A percentile compares a stretch with the other conserved stretches of the same genome.
Conservation (phyloP, 2,797 vertebrate genomes). For the Typhlichthys eigenmanni region DNA sequence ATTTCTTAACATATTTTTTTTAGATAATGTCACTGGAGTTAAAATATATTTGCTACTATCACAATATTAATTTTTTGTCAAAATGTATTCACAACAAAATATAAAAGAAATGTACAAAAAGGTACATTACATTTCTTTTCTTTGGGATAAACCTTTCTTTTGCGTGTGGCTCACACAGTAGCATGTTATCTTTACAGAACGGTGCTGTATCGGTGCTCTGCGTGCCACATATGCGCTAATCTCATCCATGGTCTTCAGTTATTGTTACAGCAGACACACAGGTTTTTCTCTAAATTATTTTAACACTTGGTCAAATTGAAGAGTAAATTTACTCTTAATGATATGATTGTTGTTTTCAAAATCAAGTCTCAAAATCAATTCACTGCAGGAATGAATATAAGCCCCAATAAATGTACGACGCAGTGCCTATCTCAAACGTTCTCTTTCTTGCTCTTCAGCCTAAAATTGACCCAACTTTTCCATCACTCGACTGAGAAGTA, state of each 20-base stretch:
- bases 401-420: no score
- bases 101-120: conserved; percentile 33
- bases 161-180: conserved; percentile 52
- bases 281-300: conserved; percentile 9
- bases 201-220: conserved; percentile 17
- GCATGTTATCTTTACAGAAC: conserved; percentile 46
- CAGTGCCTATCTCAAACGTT: neutral
- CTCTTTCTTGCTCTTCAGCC: neutral
- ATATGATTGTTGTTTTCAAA: no score
- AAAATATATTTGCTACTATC: conserved; percentile 52
- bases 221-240: no score
- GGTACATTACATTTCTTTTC: conserved; percentile 62
- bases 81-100: neutral
- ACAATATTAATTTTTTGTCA: neutral
- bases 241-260: conserved; percentile 1
- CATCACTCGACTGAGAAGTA: no score
- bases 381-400: no score
- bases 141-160: conserved; percentile 64
- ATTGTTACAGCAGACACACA: conserved; percentile 35
- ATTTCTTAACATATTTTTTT: conserved; percentile 54
- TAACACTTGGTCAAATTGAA: no score
- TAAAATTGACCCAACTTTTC: no score
- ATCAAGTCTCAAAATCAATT: no score
- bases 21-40: conserved; percentile 58
- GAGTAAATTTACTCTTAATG: no score